Evolutionary conservation across 2,888 invertebrate genomes (phyloP).

Genomic region (Meta bourneti): DNA sequence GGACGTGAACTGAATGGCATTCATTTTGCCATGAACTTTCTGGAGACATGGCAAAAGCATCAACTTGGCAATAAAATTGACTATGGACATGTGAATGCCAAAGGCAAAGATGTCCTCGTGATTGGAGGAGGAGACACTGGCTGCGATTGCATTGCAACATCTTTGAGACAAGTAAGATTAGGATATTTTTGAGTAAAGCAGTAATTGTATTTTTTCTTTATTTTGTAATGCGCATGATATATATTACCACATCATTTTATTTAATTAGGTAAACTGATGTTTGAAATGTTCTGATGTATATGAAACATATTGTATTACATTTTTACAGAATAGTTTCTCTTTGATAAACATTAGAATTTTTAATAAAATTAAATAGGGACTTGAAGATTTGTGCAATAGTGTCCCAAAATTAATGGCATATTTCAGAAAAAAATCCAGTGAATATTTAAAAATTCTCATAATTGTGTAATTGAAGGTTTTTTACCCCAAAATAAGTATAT

Average conservation of each 20-base stretch:
- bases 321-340: no score
- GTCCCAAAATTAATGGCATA: no score
- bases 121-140: constrained; percentile 95
- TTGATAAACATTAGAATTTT: no score
- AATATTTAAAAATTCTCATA: no score
- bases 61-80: constrained; percentile 86
- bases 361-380: no score
- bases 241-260: neutral
- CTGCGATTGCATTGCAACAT: constrained; percentile 99
- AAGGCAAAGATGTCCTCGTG: constrained; percentile 95
- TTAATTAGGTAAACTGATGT: no score
- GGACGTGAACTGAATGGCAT: constrained; percentile 95
- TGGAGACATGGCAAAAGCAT: constrained; percentile 97
- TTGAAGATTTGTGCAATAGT: no score
- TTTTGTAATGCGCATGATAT: neutral
- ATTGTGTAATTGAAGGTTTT: no score
- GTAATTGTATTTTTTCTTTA: neutral
- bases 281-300: no score
- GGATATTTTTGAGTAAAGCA: neutral
- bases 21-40: constrained; percentile 98
- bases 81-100: constrained; percentile 85
- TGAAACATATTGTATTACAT: no score
- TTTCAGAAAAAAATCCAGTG: no score
- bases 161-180: constrained; percentile 86
- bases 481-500: no score